Evolutionary conservation across 2,888 invertebrate genomes (phyloP).

Genomic region (Eupithecia vulgata): DNA sequence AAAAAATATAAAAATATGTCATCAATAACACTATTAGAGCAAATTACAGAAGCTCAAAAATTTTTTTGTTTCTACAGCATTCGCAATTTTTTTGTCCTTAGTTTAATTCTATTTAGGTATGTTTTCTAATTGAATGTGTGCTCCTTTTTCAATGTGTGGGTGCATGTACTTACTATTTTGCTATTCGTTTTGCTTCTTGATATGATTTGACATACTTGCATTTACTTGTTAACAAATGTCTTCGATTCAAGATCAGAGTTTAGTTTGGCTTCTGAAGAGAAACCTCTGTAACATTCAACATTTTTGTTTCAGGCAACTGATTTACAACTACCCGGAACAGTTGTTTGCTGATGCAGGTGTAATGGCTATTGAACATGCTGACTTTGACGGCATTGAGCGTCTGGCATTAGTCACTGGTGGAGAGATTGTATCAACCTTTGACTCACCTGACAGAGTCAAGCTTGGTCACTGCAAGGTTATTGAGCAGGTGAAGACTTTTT

Average conservation of each 20-base stretch:
- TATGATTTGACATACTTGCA: neutral
- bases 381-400: conserved; percentile 99
- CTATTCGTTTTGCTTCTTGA: too few relatives aligned
- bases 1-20: too few relatives aligned
- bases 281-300: neutral
- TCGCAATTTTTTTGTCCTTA: too few relatives aligned
- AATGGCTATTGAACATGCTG: conserved; percentile 99
- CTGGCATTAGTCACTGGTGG: conserved; percentile 98
- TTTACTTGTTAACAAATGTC: neutral
- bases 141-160: too few relatives aligned
- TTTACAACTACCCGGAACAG: conserved; percentile 99
- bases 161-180: neutral
- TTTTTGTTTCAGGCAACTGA: conserved; percentile 89
- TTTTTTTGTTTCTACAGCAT: too few relatives aligned
- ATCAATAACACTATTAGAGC: too few relatives aligned
- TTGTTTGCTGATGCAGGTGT: conserved; percentile 98
- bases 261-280: neutral
- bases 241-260: neutral
- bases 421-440: conserved; percentile 99
- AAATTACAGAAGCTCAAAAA: too few relatives aligned
- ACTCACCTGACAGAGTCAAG: conserved; percentile 95
- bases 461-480: conserved; percentile 97
- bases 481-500: conserved; percentile 85
- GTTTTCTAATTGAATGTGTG: too few relatives aligned
- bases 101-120: too few relatives aligned